A percentile compares a stretch with the other conserved stretches of the same genome.
These are phyloP conservation scores for Bubo scandiacus DNA, from an alignment of 2,113 vertebrate species.

Conservation along the genomic window DNA sequence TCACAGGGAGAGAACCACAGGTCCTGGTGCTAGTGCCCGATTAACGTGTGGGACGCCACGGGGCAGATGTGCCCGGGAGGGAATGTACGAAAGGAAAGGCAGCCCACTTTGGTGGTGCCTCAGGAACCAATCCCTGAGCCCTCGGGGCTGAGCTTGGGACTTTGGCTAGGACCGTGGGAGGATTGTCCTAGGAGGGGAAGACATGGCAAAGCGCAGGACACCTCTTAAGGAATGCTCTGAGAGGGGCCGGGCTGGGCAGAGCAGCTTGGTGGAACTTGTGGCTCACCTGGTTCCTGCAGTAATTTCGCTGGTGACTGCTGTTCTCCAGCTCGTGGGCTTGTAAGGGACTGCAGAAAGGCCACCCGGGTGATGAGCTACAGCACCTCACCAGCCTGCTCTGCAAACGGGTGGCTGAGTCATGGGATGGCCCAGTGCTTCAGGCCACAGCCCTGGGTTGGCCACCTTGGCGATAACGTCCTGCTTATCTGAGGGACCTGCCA, in stretches of 20 bases:
- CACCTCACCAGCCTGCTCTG: background rate
- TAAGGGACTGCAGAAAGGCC: background rate
- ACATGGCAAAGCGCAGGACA: background rate
- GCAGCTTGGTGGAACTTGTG: fast-evolving
- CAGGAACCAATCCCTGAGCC: background rate
- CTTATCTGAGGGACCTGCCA: background rate
- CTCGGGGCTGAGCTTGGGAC: background rate
- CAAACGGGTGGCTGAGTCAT: background rate
- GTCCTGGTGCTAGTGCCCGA: background rate
- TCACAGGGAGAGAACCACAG: background rate
- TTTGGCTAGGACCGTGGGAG: fast-evolving
- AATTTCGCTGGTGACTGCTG: background rate
- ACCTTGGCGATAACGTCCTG: background rate
- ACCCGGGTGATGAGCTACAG: background rate
- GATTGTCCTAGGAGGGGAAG: background rate
- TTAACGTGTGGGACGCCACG: background rate
- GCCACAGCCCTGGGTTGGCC: background rate
- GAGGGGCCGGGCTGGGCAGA: background rate
- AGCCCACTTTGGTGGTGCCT: background rate
- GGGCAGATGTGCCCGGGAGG: background rate
- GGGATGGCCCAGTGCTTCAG: background rate
- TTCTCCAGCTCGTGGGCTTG: background rate
- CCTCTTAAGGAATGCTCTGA: background rate
- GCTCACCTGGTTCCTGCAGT: background rate
- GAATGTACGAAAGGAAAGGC: background rate